A percentile compares a stretch with the other conserved stretches of the same genome.
Evolutionary conservation across 2,797 vertebrate genomes (phyloP).

Genomic region (Anguilla obscura): DNA sequence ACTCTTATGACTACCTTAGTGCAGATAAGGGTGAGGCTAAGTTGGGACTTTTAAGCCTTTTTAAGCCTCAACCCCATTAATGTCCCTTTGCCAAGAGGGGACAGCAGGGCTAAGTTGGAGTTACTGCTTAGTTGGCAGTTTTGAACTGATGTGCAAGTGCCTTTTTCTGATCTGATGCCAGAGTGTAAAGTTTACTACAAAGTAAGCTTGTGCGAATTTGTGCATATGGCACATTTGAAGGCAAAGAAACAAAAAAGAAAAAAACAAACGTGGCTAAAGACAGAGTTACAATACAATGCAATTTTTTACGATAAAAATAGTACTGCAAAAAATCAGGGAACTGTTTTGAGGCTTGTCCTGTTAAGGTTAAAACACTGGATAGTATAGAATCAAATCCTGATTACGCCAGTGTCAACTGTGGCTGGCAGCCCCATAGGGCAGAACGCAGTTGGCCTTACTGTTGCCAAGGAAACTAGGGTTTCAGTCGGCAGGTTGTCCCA

Average conservation of each 20-base stretch:
- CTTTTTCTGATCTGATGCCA: not conserved
- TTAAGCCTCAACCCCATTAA: not conserved
- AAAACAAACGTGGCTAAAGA: not conserved
- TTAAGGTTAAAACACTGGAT: not conserved
- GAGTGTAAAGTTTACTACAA: not conserved
- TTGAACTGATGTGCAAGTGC: not conserved
- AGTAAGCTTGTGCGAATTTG: not conserved
- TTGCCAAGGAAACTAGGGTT: not conserved
- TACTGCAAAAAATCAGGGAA: not conserved
- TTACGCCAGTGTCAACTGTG: not conserved
- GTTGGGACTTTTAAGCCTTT: not conserved
- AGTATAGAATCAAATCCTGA: not conserved
- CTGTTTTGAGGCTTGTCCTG: not conserved
- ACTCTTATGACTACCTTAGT: not conserved
- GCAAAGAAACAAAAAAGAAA: not conserved
- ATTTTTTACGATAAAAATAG: not conserved
- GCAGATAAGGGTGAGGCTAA: not conserved
- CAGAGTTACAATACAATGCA: not conserved
- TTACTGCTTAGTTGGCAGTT: not conserved
- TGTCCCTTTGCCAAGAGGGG: not conserved
- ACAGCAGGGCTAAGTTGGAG: not conserved
- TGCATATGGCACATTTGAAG: not conserved
- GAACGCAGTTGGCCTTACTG: not conserved
- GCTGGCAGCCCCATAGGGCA: not conserved
- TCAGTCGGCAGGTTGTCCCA: not conserved